phyloP scores from a whole-genome alignment of 1,140 invertebrate species.

The Formica exsecta region DNA sequence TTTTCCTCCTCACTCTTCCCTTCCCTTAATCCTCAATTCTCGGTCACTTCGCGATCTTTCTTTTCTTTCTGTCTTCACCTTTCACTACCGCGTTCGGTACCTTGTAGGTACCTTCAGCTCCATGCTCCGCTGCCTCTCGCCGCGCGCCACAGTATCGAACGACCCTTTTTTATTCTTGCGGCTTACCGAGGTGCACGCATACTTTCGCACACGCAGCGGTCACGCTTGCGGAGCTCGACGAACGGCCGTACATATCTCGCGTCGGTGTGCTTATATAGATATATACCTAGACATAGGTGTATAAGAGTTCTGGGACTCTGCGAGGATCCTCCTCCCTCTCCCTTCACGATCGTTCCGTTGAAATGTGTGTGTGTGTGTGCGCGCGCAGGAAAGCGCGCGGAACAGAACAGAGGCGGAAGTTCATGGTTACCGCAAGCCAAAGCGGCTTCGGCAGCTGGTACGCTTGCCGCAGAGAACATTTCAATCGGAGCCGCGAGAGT shows the following conservation, averaged over 20 bases:
- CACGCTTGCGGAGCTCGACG: constrained; percentile 35
- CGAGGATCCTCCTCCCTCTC: neutral
- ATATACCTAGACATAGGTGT: neutral
- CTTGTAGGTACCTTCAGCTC: constrained; percentile 46
- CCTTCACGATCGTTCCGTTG: constrained; percentile 12
- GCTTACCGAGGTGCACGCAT: constrained; percentile 55
- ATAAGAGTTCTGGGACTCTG: constrained; percentile 45
- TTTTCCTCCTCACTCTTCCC: too few species aligned
- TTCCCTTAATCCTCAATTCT: neutral
- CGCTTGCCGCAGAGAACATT: constrained; percentile 61
- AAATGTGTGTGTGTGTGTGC: neutral
- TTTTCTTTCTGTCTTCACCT: constrained; percentile 49
- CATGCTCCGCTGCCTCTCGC: constrained; percentile 64
- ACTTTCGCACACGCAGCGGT: constrained; percentile 56
- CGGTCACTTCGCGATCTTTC: constrained; percentile 17
- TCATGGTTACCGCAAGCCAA: constrained; percentile 62
- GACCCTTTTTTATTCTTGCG: constrained; percentile 31
- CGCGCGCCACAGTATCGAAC: constrained; percentile 40
- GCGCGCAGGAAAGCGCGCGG: constrained; percentile 37
- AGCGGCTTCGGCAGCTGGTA: constrained; percentile 50
- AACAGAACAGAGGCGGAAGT: constrained; percentile 64
- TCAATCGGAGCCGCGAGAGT: constrained; percentile 69
- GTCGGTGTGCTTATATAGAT: neutral
- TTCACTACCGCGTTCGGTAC: constrained; percentile 57
- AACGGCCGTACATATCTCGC: constrained; percentile 35